These are phyloP conservation scores for Phanerotoma sp. DNA, from an alignment of 2,888 invertebrate species.

Conservation along the genomic window DNA sequence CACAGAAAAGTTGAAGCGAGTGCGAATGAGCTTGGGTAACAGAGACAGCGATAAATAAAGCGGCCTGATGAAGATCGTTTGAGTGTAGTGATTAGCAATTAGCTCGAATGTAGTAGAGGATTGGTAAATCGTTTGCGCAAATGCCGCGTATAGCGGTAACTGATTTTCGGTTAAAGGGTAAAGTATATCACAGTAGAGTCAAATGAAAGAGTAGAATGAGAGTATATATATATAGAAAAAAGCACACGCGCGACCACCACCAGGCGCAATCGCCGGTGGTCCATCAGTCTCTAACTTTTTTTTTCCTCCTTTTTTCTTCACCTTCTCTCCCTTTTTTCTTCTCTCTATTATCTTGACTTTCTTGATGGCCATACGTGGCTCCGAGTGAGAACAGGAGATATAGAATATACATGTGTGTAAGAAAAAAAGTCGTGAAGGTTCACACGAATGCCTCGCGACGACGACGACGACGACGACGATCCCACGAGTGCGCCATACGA, in stretches of 20 bases:
- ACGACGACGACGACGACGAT: too few relatives aligned
- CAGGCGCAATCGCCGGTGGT: slow-evolving; percentile 24
- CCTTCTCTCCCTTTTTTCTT: slow-evolving; percentile 17
- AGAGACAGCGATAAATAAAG: slow-evolving; percentile 19
- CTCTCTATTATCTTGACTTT: slow-evolving; percentile 22
- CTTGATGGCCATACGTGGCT: slow-evolving; percentile 2
- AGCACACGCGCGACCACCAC: slow-evolving; percentile 24
- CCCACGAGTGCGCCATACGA: slow-evolving; percentile 19
- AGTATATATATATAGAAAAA: not conserved
- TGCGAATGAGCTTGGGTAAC: slow-evolving; percentile 22
- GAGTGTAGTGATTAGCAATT: slow-evolving; percentile 45
- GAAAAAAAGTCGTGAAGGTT: slow-evolving; percentile 13
- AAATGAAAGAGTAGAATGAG: not conserved
- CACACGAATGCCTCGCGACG: slow-evolving; percentile 20
- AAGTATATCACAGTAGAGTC: slow-evolving; percentile 14
- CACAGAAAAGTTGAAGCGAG: slow-evolving; percentile 12
- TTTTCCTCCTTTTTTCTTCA: slow-evolving; percentile 15
- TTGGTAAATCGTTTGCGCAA: slow-evolving; percentile 11
- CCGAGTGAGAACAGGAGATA: slow-evolving; percentile 5
- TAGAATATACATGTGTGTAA: slow-evolving; percentile 11
- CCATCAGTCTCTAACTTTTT: slow-evolving; percentile 23
- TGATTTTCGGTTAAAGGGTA: slow-evolving; percentile 9
- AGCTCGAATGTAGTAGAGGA: slow-evolving; percentile 33
- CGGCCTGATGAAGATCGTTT: slow-evolving; percentile 19
- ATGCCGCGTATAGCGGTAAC: slow-evolving; percentile 2